These are phyloP conservation scores for Eilema griseolum DNA, from an alignment of 2,888 invertebrate genomes.

Conservation along the genomic window DNA sequence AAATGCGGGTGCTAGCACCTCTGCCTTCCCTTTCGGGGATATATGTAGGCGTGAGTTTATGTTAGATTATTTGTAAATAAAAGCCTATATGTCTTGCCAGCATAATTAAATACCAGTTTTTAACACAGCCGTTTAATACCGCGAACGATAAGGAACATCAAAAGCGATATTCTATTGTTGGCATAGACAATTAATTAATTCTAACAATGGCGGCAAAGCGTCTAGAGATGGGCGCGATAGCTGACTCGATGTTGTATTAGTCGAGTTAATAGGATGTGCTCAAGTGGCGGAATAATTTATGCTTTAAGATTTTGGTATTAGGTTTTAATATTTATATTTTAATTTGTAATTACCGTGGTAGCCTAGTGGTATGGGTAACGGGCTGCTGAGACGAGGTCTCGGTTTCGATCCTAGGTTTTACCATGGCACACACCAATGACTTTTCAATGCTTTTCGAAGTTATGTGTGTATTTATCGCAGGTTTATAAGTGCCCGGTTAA, in stretches of 20 bases:
- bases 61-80: too few relatives aligned
- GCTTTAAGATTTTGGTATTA: background rate
- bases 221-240: constrained; percentile 39
- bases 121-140: constrained; percentile 34
- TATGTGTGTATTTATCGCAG: too few relatives aligned
- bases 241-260: constrained; percentile 22
- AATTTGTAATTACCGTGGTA: background rate
- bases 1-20: too few relatives aligned
- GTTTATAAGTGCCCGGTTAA: too few relatives aligned
- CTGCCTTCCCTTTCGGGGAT: too few relatives aligned
- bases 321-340: background rate
- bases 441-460: too few relatives aligned
- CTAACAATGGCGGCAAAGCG: constrained; percentile 50
- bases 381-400: too few relatives aligned
- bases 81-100: too few relatives aligned
- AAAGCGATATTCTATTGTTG: constrained; percentile 52
- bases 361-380: too few relatives aligned
- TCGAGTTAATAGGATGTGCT: constrained; percentile 24
- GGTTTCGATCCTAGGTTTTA: too few relatives aligned
- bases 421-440: too few relatives aligned
- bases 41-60: too few relatives aligned
- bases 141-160: constrained; percentile 44
- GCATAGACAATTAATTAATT: constrained; percentile 59
- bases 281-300: constrained; percentile 18
- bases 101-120: constrained; percentile 25